phyloP scores from a whole-genome alignment of 2,113 vertebrate species.

The Cettia cetti region DNA sequence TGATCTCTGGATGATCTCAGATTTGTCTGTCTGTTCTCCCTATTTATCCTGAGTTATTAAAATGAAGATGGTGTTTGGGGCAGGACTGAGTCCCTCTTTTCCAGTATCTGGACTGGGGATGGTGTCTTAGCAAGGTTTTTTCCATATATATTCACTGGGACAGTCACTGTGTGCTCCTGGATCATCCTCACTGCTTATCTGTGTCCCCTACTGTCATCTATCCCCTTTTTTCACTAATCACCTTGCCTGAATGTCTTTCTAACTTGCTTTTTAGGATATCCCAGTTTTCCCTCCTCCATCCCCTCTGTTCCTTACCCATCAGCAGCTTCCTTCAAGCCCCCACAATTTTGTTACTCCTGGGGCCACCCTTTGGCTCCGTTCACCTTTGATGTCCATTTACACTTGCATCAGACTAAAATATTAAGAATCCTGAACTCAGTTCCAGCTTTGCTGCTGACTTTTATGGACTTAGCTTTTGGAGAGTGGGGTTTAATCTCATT shows the following conservation, averaged over 20 bases:
- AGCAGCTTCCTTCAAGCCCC: background rate
- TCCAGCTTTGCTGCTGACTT: background rate
- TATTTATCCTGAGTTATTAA: background rate
- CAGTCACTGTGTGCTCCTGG: background rate
- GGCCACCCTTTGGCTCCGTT: background rate
- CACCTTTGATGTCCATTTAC: background rate
- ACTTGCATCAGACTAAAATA: background rate
- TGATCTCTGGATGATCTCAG: background rate
- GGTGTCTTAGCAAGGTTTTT: background rate
- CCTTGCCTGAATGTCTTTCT: background rate
- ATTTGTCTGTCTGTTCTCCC: background rate
- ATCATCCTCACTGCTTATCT: too few relatives aligned
- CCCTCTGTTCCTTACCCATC: background rate
- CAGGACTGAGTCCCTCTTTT: background rate
- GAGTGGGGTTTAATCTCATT: background rate
- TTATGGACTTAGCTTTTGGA: background rate
- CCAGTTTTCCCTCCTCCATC: background rate
- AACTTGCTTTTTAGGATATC: background rate
- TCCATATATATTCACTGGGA: accelerated
- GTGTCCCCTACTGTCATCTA: too few relatives aligned
- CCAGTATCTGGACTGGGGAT: background rate
- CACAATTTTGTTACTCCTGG: background rate
- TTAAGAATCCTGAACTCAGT: background rate
- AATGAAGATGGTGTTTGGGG: background rate
- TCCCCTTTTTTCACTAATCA: background rate